phyloP scores from a whole-genome alignment of 2,888 invertebrate species.

The Allacma fusca region DNA sequence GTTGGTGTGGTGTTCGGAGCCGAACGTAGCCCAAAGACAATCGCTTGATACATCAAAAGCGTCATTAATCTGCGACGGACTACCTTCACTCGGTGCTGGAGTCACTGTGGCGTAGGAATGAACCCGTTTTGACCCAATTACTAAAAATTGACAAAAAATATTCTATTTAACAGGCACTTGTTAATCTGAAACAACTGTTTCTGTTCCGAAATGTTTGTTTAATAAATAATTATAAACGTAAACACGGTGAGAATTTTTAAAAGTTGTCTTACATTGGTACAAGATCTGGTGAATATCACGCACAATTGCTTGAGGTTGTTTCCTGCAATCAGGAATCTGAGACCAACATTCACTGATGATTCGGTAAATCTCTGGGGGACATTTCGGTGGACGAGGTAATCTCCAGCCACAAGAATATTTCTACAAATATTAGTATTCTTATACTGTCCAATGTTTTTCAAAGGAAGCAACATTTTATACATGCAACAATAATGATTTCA shows the following conservation, averaged over 20 bases:
- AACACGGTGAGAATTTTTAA: too few relatives aligned
- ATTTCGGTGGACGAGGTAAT: conserved; percentile 73
- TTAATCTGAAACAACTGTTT: too few relatives aligned
- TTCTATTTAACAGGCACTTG: neutral
- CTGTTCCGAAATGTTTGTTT: too few relatives aligned
- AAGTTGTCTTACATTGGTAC: conserved; percentile 70
- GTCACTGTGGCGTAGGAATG: conserved; percentile 71
- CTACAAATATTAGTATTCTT: conserved; percentile 63
- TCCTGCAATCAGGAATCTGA: conserved; percentile 73
- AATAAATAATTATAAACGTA: too few relatives aligned
- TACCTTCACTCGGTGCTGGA: conserved; percentile 62
- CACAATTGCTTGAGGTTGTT: conserved; percentile 85
- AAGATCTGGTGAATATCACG: conserved; percentile 82
- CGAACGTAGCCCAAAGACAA: conserved; percentile 60
- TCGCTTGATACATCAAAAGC: conserved; percentile 58
- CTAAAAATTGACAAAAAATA: conserved; percentile 62
- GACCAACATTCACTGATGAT: conserved; percentile 85
- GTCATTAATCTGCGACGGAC: conserved; percentile 52
- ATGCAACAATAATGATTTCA: too few relatives aligned
- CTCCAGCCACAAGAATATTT: conserved; percentile 75
- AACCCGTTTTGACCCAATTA: conserved; percentile 71
- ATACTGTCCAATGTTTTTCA: neutral
- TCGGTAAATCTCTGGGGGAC: conserved; percentile 77
- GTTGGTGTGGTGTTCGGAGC: conserved; percentile 48
- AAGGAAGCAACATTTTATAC: too few relatives aligned